Percentiles rank a stretch among this genome's conserved stretches.
phyloP scores from a whole-genome alignment of 2,888 invertebrate species.

The Lypha dubia region DNA sequence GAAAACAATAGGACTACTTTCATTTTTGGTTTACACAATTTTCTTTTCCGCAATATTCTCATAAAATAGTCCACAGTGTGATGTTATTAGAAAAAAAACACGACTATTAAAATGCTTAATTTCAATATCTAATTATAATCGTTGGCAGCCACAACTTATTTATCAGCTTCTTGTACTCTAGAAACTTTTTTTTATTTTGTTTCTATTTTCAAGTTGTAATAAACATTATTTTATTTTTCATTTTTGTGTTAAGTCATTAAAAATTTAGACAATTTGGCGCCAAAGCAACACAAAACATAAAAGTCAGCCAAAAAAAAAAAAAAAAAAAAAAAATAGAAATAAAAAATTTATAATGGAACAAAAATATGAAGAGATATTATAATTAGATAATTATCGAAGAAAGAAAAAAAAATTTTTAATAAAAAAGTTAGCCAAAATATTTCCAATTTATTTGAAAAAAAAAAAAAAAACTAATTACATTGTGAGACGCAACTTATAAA shows the following conservation, averaged over 20 bases:
- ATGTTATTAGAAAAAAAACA: neutral
- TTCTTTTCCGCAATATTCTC: neutral
- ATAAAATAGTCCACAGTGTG: no score
- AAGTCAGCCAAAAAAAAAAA: neutral
- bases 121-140: slow-evolving; percentile 19
- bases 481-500: no score
- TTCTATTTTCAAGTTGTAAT: slow-evolving; percentile 16
- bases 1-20: no score
- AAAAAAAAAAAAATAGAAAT: neutral
- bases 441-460: neutral
- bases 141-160: slow-evolving; percentile 27
- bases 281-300: neutral
- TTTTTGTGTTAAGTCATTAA: slow-evolving; percentile 33
- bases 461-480: no score
- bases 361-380: slow-evolving; percentile 1
- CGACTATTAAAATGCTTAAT: neutral
- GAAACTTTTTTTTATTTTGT: neutral
- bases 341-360: no score
- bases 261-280: slow-evolving; percentile 49
- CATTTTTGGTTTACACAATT: no score
- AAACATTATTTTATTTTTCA: slow-evolving; percentile 6
- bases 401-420: neutral
- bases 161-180: slow-evolving; percentile 1
- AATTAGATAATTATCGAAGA: slow-evolving; percentile 21
- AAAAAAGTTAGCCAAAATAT: neutral